Evolutionary conservation across 2,888 invertebrate species (phyloP), one percentile per base, ranked within the genome.

Genomic region (Oscheius sp.): DNA sequence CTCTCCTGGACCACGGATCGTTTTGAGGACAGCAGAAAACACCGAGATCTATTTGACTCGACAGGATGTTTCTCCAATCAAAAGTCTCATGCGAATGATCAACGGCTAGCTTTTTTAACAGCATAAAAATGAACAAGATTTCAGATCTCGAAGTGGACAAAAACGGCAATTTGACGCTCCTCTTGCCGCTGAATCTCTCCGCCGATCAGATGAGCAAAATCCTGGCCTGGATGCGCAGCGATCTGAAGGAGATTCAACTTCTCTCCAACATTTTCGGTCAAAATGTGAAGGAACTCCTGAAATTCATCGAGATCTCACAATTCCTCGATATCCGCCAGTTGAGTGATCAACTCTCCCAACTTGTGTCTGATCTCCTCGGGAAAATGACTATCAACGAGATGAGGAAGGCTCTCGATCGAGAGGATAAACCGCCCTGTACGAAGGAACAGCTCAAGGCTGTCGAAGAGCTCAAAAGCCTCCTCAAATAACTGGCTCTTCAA

Each of bases 351-450:
- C 45, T 61, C n/a, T 39, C 29, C 20, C 27, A 12, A 25, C 15
- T 3, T 15, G 61, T 31, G 29, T 42, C 61, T 27, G 8, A 0
- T 29, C 17, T 17, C 3, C 45, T 61, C n/a, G 17, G 29, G 45
- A 17, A 17, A 29, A 61, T 61, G 61, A 33, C 29, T 27, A 6
- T 45, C 29, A 17, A 61, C 15, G 17, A 17, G 6, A 17, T 17
- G 45, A 61, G 45, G 61, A 45, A 61, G 61, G 45, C 61, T 25
- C 61, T 61, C 5, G 61, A 45, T 8, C 12, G 61, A 3, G 61
- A 61, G 45, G 31, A 25, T 15, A 61, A 27, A 15, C n/a, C 45
- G 15, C 61, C 61, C 8, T 45, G 45, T 29, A 61, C 42, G n/a
- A 17, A 25, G 31, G 61, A 61, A 15, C 61, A 61, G 31, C 8